Evolutionary conservation across 2,797 vertebrate species (phyloP).

Genomic region (Salarias fasciatus): DNA sequence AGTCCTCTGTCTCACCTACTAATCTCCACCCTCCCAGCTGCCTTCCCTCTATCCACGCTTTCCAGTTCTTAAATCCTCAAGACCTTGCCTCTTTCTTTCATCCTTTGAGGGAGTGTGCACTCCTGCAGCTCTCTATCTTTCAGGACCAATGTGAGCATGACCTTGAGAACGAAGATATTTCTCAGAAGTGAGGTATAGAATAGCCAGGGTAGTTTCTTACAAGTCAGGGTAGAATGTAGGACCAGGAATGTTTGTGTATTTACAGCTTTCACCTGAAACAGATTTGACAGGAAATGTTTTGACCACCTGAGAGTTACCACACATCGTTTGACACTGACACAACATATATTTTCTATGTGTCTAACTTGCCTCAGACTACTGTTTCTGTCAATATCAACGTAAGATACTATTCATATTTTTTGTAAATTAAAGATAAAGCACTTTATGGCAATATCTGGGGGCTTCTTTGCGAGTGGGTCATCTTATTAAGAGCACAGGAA

Average conservation of each 20-base stretch:
- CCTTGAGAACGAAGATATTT: not conserved
- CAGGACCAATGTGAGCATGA: not conserved
- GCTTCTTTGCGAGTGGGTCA: no score
- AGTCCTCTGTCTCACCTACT: slow-evolving; percentile 4
- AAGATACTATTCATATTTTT: not conserved
- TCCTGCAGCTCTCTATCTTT: not conserved
- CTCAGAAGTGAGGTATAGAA: not conserved
- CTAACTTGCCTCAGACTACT: not conserved
- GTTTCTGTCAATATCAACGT: not conserved
- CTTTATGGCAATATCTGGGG: not conserved
- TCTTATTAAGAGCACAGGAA: no score
- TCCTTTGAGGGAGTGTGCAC: not conserved
- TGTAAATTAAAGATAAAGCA: not conserved
- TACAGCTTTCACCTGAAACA: not conserved
- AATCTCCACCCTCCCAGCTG: not conserved
- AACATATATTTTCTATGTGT: not conserved
- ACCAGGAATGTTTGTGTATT: not conserved
- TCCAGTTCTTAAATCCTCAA: slow-evolving; percentile 11
- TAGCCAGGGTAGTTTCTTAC: no score
- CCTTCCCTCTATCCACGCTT: not conserved
- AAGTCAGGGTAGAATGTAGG: no score
- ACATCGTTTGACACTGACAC: not conserved
- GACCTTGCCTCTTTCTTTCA: slow-evolving; percentile 4
- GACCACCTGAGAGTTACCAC: not conserved
- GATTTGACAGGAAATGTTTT: not conserved